Conservation (phyloP, 2,888 invertebrate genomes). For the Sepiola atlantica region DNA sequence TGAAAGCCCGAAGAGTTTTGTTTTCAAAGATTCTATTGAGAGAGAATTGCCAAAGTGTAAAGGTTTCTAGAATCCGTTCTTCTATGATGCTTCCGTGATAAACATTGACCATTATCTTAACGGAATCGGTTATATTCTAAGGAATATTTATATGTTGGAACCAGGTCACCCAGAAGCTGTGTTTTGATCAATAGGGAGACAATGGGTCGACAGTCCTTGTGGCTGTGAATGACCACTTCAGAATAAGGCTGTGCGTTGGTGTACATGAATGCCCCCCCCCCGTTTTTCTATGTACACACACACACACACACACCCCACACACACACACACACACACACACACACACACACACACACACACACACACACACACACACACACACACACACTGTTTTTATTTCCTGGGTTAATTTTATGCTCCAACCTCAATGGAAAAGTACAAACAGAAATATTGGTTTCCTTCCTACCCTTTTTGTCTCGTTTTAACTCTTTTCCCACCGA, state of each 20-base stretch:
- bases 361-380: too few species aligned
- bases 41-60: not conserved
- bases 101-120: not conserved
- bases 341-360: not conserved
- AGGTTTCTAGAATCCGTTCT: not conserved
- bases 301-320: too few species aligned
- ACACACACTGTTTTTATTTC: not conserved
- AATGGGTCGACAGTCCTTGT: not conserved
- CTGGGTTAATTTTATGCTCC: not conserved
- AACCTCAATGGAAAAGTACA: not conserved
- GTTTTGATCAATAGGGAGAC: not conserved
- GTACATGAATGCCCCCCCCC: too few species aligned
- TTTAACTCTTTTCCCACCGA: not conserved
- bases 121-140: not conserved
- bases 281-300: too few species aligned
- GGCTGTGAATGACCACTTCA: constrained; percentile 32
- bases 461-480: not conserved
- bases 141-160: not conserved
- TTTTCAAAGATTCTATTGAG: not conserved
- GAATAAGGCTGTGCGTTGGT: not conserved
- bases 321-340: not conserved
- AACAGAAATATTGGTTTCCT: not conserved
- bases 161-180: not conserved
- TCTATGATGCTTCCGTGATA: constrained; percentile 4
- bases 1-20: not conserved